Evolutionary conservation across 2,113 vertebrate species (phyloP), one percentile per base, ranked within the genome.

Genomic region (Colistium nudipinnis): DNA sequence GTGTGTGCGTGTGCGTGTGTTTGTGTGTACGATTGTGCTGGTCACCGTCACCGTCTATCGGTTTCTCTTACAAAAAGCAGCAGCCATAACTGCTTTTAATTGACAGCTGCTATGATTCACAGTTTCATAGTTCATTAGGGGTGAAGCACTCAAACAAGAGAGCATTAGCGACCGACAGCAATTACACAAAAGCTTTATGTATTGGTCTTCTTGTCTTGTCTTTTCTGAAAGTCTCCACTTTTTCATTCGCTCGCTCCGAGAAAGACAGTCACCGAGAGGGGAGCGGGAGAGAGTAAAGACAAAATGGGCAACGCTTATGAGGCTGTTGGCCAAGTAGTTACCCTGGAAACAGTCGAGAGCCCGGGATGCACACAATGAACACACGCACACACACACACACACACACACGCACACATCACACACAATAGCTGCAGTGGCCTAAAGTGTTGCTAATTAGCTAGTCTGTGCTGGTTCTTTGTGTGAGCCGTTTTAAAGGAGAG

Each of bases 391-490:
- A 20, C 84, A 72, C 70, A 80, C 52, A 69, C 72, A 70, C 36
- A 22, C 84, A 74, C 73, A 81, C 53, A 75, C 54, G 80, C 86
- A 83, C 84, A 72, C 56, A 52, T 30, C 56, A 14, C 80, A 84
- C 87, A 92, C 90, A 92, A 93, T 88, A 84, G 88, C 67, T 79
- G 81, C 85, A 68, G 82, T 90, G 89, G 90, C 87, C 91, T 90
- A 89, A 92, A 93, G 92, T 93, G 91, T 93, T 91, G 91, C 92
- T 93, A 93, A 93, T 93, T 92, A 94, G 92, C 92, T 92, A 89
- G 90, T 90, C 88, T 85, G 75, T 41, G 70, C 87, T 75, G 76
- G 68, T 74, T 82, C 89, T 93, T 93, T 92, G 93, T 92, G 89
- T 66, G 86, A 85, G 84, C 88, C 80, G 85, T 92, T 90, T 92